Conservation (phyloP, 35 echinoderm and acorn worm species). For the Ophiothrix spiculata region DNA sequence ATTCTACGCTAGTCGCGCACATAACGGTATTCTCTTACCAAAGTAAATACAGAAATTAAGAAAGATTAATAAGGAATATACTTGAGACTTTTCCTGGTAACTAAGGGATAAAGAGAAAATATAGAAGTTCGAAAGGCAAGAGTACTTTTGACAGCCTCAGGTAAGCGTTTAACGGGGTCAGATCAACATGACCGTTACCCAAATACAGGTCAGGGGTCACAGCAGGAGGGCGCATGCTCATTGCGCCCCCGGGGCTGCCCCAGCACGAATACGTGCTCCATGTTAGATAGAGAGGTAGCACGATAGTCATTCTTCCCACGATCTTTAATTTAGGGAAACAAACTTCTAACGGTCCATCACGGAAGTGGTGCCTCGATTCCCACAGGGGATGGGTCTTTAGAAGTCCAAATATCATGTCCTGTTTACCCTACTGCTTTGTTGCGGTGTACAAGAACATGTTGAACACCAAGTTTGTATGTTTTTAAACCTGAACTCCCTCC, state of each 20-base stretch:
- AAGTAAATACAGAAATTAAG: too few relatives aligned
- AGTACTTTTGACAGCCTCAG: constrained; percentile 1
- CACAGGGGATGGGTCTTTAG: background rate
- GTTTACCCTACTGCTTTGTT: background rate
- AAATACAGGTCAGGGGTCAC: constrained; percentile 14
- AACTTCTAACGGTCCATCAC: constrained; percentile 22
- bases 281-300: background rate
- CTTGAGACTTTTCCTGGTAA: too few relatives aligned
- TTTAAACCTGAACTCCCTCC: background rate
- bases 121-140: background rate
- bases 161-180: constrained; percentile 2
- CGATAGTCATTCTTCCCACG: background rate
- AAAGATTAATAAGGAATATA: too few relatives aligned
- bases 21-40: too few relatives aligned
- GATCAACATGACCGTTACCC: constrained; percentile 14
- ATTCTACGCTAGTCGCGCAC: too few relatives aligned
- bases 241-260: constrained; percentile 31
- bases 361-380: constrained; percentile 18
- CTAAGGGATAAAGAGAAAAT: background rate
- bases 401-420: background rate
- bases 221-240: constrained; percentile 6
- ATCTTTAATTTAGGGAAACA: constrained; percentile 36
- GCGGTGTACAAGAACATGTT: background rate
- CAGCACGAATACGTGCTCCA: constrained; percentile 37
- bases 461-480: background rate